Base-by-base conservation (phyloP, 2,888 invertebrate species). In the Neuroscelio doddi region DNA sequence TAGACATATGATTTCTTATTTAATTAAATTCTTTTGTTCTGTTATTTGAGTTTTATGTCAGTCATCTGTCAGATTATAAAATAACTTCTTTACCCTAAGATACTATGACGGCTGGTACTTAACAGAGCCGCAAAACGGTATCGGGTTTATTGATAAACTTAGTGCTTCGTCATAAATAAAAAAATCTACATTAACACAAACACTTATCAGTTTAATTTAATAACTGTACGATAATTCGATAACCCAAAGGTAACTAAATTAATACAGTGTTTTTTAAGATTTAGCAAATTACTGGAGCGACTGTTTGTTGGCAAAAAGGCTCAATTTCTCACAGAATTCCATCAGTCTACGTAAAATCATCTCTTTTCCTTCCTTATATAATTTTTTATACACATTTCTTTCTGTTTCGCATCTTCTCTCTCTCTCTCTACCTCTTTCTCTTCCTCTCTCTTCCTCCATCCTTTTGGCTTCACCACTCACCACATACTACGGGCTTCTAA, bases 401-500 rank as follows among this genome's bases (percentile, higher is more conserved):
- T 51, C 55, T 55, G 49, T 53, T 52, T 64, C 42, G 14, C 42
- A 21, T 27, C 29, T 29, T 56, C 45, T 32, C 39, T 21, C 49
- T 45, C 32, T 42, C 30, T 9, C 32, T 17, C 26, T 24, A 26
- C 39, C 59, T 26, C 16, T 50, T 26, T 12, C 30, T 38, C 47
- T 16, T 44, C 24, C 51, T 52, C 56, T 41, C 26, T 56, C 50
- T 46, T 56, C 42, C 49, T 58, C 64, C 64, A 55, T 59, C 69
- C 57, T 61, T 53, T 57, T 64, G 64, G 62, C 66, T 70, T 65
- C 65, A 58, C 34, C 56, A 64, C 49, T 59, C 64, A 69, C 78
- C 77, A 75, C 81, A 80, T 77, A 76, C 77, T 77, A 78, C 80
- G 73, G 82, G 81, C 81, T 82, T 83, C 80, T 81, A 80, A 84